phyloP scores from a whole-genome alignment of 2,888 invertebrate species.

The Leptopterna dolabrata region DNA sequence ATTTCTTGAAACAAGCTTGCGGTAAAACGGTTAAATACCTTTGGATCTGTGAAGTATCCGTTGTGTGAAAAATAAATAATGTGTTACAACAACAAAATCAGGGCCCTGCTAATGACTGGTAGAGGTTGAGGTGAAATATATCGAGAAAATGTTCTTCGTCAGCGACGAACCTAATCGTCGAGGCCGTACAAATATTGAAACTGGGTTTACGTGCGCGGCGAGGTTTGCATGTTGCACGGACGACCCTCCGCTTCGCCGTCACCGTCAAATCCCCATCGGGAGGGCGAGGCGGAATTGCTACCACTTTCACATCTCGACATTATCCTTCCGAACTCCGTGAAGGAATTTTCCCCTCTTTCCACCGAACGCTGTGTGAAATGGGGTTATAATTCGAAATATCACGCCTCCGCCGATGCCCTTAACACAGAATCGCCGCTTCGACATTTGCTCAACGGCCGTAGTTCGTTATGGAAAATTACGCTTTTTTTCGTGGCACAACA shows the following conservation, averaged over 20 bases:
- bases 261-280: not conserved
- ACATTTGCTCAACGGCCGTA: too few relatives aligned
- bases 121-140: too few relatives aligned
- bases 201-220: not conserved
- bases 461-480: too few relatives aligned
- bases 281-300: not conserved
- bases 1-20: too few relatives aligned
- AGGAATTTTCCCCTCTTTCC: not conserved
- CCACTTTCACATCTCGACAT: not conserved
- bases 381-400: not conserved
- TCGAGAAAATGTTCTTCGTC: too few relatives aligned
- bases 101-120: too few relatives aligned
- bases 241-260: not conserved
- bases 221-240: conserved; percentile 38
- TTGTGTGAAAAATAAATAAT: too few relatives aligned
- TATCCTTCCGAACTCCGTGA: not conserved
- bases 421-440: too few relatives aligned
- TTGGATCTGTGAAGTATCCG: too few relatives aligned
- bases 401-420: not conserved
- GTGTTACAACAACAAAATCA: too few relatives aligned
- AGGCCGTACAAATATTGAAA: conserved; percentile 40
- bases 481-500: too few relatives aligned
- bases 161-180: not conserved
- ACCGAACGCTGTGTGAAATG: not conserved
- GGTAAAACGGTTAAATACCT: too few relatives aligned